Evolutionary conservation across 2,113 vertebrate genomes (phyloP), one percentile per base, ranked within the genome.

Genomic region (Canis aureus): DNA sequence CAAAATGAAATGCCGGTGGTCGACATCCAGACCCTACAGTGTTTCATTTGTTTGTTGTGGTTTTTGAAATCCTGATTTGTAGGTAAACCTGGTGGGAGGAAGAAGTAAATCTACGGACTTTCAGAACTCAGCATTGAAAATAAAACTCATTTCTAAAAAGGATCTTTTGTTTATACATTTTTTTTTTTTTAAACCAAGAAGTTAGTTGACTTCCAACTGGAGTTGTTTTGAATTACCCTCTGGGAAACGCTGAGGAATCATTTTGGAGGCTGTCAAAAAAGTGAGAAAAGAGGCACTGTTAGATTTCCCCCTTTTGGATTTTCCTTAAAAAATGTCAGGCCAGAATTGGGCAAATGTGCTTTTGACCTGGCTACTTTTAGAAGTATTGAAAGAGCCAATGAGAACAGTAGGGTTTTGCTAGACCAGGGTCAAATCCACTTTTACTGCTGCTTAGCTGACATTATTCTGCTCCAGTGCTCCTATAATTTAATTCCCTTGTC

Each of bases 71-170:
- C 71, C 53, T 96, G 88, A 59, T 57, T 89, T 92, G 25, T 35
- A 94, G 78, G 74, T 71, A 67, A 95, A 83, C 29, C 51, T 43
- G 32, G 32, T 71, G 10, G 71, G 83, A 69, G n/a, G 25, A 67
- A 82, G 49, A 87, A 53, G 53, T 51, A 69, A 95, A 90, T 89
- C 43, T 1, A 3, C 22, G 87, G 73, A 22, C 62, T 96, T 71
- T 74, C 62, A 59, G 22, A 84, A 89, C 8, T 38, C 9, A 59
- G 35, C 16, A 66, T 62, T 97, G 83, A 83, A 96, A 94, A 96
- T 95, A 78, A 97, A 98, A 38, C 49, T 85, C 25, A 35, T 96
- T 91, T 94, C 59, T 64, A 3, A 83, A 97, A 89, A 89, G 66
- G 91, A 83, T 64, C 64, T 89, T 74, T 95, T 43, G 79, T 73